Conservation (phyloP, 2,113 vertebrate genomes). For the Hymenochirus boettgeri region DNA sequence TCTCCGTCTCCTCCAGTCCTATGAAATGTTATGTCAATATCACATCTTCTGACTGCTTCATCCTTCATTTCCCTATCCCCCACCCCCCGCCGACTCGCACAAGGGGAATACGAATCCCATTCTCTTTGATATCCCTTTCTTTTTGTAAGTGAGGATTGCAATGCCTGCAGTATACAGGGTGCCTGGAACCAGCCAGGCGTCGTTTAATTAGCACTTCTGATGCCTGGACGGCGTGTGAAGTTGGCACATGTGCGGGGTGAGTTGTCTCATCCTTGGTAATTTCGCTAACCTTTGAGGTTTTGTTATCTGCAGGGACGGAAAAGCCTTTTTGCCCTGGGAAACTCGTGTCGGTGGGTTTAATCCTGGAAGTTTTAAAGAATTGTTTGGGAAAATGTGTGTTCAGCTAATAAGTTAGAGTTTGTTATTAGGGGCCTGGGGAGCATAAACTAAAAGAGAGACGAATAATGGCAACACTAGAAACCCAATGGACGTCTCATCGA, state of each 20-base stretch:
- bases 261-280: constrained; percentile 36
- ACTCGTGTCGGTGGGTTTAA: constrained; percentile 30
- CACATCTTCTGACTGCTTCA: constrained; percentile 26
- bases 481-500: too few species aligned
- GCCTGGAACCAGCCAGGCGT: constrained; percentile 29
- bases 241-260: constrained; percentile 29
- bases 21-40: constrained; percentile 27
- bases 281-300: constrained; percentile 42
- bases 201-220: constrained; percentile 40
- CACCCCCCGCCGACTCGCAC: constrained; percentile 14
- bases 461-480: too few species aligned
- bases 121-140: constrained; percentile 36
- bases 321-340: constrained; percentile 28
- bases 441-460: too few species aligned
- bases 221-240: constrained; percentile 26
- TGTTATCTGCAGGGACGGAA: constrained; percentile 40
- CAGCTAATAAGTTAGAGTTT: constrained; percentile 41
- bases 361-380: constrained; percentile 36
- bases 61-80: constrained; percentile 8
- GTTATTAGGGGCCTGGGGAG: constrained; percentile 18
- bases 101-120: constrained; percentile 30
- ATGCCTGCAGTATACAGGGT: constrained; percentile 39
- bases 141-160: constrained; percentile 27
- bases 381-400: constrained; percentile 39
- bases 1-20: background rate